Conservation (phyloP, 1,140 invertebrate species). For the Drosophila jambulina region DNA sequence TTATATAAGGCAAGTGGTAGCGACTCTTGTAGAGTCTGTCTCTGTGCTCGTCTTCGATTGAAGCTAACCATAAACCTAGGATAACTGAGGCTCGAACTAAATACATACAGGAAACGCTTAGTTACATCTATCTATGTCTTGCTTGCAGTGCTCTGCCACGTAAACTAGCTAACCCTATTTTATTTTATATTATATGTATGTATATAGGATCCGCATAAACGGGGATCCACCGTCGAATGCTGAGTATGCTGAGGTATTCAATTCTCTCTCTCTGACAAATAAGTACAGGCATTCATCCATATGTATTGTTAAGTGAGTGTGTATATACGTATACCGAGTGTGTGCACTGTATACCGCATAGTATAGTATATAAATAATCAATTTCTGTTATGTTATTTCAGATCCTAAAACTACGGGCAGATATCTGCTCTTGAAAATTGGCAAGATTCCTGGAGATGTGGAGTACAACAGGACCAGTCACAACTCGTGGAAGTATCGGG, state of each 20-base stretch:
- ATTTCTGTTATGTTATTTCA: too few relatives aligned
- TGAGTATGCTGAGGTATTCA: constrained; percentile 73
- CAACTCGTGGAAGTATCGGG: constrained; percentile 57
- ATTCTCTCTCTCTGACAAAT: constrained; percentile 53
- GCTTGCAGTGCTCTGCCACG: constrained; percentile 27
- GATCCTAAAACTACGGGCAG: constrained; percentile 44
- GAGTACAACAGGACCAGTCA: constrained; percentile 45
- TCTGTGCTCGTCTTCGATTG: constrained; percentile 57
- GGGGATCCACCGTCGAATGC: constrained; percentile 37
- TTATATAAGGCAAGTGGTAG: constrained; percentile 71
- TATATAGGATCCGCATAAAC: constrained; percentile 25
- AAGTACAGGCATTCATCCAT: constrained; percentile 52
- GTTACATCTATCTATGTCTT: constrained; percentile 49
- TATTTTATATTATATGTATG: constrained; percentile 14
- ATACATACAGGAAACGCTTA: constrained; percentile 57
- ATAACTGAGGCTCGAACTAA: constrained; percentile 61
- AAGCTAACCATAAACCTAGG: constrained; percentile 70
- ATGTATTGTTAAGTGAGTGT: constrained; percentile 28
- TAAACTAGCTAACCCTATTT: constrained; percentile 36
- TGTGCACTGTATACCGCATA: constrained; percentile 36
- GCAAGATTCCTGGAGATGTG: constrained; percentile 42
- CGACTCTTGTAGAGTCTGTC: constrained; percentile 75
- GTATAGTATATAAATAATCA: constrained; percentile 30
- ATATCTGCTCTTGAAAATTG: constrained; percentile 34
- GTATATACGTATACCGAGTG: constrained; percentile 35